A percentile compares a stretch with the other conserved stretches of the same genome.
phyloP scores from a whole-genome alignment of 2,888 invertebrate species.

The Drosophila algonquin region DNA sequence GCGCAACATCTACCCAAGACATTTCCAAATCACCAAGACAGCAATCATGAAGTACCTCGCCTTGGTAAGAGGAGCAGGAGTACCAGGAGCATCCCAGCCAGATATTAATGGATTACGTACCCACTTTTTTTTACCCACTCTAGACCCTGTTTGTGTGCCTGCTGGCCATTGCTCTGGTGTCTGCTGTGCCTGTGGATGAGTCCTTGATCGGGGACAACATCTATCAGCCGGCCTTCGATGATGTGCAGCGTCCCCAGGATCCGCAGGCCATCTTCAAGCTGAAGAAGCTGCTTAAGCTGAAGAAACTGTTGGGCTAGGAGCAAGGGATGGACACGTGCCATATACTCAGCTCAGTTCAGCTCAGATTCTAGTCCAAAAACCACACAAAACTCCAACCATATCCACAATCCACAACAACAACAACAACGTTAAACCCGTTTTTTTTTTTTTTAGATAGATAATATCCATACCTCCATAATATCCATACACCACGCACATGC shows the following conservation, averaged over 20 bases:
- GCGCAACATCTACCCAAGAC: constrained; percentile 48
- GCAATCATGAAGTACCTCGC: constrained; percentile 75
- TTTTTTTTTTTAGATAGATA: constrained; percentile 15
- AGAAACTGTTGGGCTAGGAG: constrained; percentile 74
- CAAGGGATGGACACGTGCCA: background rate
- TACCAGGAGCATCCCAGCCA: background rate
- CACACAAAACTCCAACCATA: constrained; percentile 2
- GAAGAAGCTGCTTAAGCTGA: constrained; percentile 83
- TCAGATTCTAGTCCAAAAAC: constrained; percentile 55
- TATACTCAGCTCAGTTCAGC: background rate
- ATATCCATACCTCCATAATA: constrained; percentile 1
- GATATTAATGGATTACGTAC: constrained; percentile 17
- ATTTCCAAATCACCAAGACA: background rate
- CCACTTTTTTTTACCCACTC: background rate
- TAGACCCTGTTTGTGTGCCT: constrained; percentile 80
- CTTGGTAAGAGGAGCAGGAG: constrained; percentile 56
- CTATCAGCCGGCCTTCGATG: constrained; percentile 61
- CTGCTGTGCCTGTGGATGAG: constrained; percentile 81
- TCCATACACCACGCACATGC: constrained; percentile 12
- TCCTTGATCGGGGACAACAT: constrained; percentile 77
- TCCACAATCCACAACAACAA: background rate
- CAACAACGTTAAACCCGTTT: constrained; percentile 28
- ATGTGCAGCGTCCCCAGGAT: constrained; percentile 81
- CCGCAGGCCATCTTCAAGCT: constrained; percentile 82
- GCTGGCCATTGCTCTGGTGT: constrained; percentile 74